phyloP scores from a whole-genome alignment of 2,888 invertebrate genomes.

The Eilema griseolum region DNA sequence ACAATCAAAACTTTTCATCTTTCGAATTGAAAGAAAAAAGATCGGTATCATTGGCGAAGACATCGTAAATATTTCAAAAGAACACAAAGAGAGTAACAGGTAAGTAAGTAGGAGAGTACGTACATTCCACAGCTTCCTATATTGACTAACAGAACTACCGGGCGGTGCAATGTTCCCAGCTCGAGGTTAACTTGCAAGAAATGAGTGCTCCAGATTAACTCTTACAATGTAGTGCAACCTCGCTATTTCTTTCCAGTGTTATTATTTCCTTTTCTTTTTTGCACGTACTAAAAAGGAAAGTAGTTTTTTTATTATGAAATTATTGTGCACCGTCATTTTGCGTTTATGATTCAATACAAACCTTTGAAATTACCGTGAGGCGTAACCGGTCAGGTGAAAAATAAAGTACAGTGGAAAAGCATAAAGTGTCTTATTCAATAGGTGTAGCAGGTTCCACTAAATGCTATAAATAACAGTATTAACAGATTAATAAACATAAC shows the following conservation, averaged over 20 bases:
- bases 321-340: background rate
- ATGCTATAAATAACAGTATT: no score
- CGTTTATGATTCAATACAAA: background rate
- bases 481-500: no score
- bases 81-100: slow-evolving; percentile 21
- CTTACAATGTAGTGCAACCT: slow-evolving; percentile 12
- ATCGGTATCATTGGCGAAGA: slow-evolving; percentile 11
- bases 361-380: no score
- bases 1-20: background rate
- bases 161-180: slow-evolving; percentile 21
- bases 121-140: slow-evolving; percentile 24
- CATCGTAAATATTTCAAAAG: slow-evolving; percentile 13
- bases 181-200: slow-evolving; percentile 24
- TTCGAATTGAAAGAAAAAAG: background rate
- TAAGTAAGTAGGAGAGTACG: slow-evolving; percentile 22
- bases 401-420: no score
- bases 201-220: slow-evolving; percentile 15
- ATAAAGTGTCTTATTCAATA: no score
- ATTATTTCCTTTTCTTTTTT: slow-evolving; percentile 13
- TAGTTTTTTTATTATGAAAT: background rate
- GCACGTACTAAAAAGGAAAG: background rate
- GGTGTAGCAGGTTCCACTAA: no score
- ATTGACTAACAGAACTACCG: slow-evolving; percentile 25
- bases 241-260: slow-evolving; percentile 5
- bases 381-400: no score